Evolutionary conservation across 2,797 vertebrate species (phyloP), one percentile per base, ranked within the genome.

Genomic region (Amblyraja radiata): DNA sequence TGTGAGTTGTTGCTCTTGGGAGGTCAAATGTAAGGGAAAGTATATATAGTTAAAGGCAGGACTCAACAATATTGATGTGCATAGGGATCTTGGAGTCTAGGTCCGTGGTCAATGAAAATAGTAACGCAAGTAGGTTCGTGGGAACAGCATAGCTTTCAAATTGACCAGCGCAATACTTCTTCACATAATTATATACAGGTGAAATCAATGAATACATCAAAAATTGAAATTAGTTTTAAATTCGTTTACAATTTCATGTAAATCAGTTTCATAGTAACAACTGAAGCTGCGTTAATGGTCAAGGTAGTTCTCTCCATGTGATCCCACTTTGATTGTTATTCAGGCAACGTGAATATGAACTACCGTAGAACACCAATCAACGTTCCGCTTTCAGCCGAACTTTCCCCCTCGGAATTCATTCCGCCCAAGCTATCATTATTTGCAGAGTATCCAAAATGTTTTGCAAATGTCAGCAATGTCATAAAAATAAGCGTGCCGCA

Each of bases 321-420:
- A 90, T 90, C 9, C 39, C 39, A 16, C 28, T 90, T 71, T 23
- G 32, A 84, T 61, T 84, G 61, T 84, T 84, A 39, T 21, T 71
- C 8, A 71, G 7, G 68, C 6, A 1, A 2, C 39, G 7, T 32
- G 1, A 90, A 90, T 32, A 39, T 2, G 23, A 58, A 58, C 46
- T 11, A 83, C 36, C 8, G 39, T 10, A 58, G 80, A 23, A 83
- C 80, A 54, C 46, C 83, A 83, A 25, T 3, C 23, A 4, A 54
- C 23, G 58, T 28, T 23, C 81, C 13, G 81, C 81, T 32, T 32
- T 63, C 58, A 90, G 39, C 93, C 90, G 90, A 92, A 13, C 93
- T 94, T 95, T 93, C 79, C 93, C 54, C 79, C 94, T 10, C 93
- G 93, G 86, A 13, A 71, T 90, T 73, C 32, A 90, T 90, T 90